A percentile compares a stretch with the other conserved stretches of the same genome.
Evolutionary conservation across 2,797 vertebrate genomes (phyloP).

Genomic region (Tenualosa ilisha): DNA sequence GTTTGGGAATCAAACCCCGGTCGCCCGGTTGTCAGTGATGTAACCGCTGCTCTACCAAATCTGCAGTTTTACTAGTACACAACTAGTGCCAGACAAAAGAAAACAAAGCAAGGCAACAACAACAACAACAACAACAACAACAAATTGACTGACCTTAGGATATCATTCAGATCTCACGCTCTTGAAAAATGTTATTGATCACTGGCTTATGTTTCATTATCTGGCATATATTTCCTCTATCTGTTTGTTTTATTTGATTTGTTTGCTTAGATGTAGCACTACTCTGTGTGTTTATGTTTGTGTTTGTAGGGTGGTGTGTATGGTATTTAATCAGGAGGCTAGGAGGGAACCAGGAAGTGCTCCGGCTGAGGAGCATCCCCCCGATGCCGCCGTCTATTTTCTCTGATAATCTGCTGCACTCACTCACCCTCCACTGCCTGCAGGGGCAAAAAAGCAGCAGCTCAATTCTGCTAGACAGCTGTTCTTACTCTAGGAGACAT

Average conservation of each 20-base stretch:
- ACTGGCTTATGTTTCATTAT: too few relatives aligned
- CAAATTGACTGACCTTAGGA: too few relatives aligned
- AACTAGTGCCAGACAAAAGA: too few relatives aligned
- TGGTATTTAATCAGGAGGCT: slow-evolving; percentile 48
- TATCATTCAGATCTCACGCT: slow-evolving; percentile 2
- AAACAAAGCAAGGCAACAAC: too few relatives aligned
- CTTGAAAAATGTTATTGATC: neutral
- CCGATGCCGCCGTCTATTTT: neutral
- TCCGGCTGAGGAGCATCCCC: slow-evolving; percentile 54
- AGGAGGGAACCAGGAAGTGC: slow-evolving; percentile 56
- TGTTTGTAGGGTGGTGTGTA: slow-evolving; percentile 57
- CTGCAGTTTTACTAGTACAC: too few relatives aligned
- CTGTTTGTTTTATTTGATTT: slow-evolving; percentile 6
- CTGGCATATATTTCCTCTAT: neutral
- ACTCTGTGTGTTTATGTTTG: slow-evolving; percentile 58
- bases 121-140: too few relatives aligned
- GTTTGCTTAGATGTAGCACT: slow-evolving; percentile 46
- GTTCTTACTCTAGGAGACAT: neutral
- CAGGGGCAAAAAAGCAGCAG: neutral
- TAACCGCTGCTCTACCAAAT: too few relatives aligned
- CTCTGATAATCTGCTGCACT: neutral
- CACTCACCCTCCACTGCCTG: slow-evolving; percentile 24
- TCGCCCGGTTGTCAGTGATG: too few relatives aligned
- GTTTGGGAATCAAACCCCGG: too few relatives aligned
- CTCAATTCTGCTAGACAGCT: slow-evolving; percentile 35